A percentile compares a stretch with the other conserved stretches of the same genome.
Conservation (phyloP, 53 echinoderm and acorn worm genomes). For the Luidia sarsii region DNA sequence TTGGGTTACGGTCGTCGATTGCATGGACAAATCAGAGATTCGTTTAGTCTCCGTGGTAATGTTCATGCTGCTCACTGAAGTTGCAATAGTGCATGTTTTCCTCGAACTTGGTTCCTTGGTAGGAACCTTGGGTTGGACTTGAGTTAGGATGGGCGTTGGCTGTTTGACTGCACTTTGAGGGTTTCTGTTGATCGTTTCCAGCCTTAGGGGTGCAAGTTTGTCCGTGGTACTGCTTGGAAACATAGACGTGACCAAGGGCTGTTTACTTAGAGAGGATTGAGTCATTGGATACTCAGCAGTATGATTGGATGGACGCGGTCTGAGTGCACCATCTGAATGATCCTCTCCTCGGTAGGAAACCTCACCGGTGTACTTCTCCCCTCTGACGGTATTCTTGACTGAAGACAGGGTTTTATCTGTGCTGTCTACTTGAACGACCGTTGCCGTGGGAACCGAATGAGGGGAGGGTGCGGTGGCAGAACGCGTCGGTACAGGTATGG, state of each 20-base stretch:
- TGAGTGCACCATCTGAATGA: slow-evolving; percentile 18
- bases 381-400: background rate
- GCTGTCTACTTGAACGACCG: slow-evolving; percentile 15
- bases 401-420: background rate
- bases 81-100: slow-evolving; percentile 9
- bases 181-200: no score
- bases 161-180: no score
- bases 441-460: slow-evolving; percentile 20
- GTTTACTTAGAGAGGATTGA: no score
- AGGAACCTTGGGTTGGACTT: background rate
- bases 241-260: no score
- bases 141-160: no score
- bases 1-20: background rate
- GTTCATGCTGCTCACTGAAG: slow-evolving; percentile 20
- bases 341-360: background rate
- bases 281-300: background rate
- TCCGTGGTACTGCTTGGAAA: no score
- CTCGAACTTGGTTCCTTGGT: background rate
- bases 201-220: no score
- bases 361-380: background rate
- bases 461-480: slow-evolving; percentile 41
- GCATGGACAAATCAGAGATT: background rate
- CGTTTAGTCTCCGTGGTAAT: background rate
- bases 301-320: background rate
- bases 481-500: slow-evolving; percentile 24